These are phyloP conservation scores for Dermatophagoides farinae DNA, from an alignment of 1,140 invertebrate genomes.

Conservation along the genomic window DNA sequence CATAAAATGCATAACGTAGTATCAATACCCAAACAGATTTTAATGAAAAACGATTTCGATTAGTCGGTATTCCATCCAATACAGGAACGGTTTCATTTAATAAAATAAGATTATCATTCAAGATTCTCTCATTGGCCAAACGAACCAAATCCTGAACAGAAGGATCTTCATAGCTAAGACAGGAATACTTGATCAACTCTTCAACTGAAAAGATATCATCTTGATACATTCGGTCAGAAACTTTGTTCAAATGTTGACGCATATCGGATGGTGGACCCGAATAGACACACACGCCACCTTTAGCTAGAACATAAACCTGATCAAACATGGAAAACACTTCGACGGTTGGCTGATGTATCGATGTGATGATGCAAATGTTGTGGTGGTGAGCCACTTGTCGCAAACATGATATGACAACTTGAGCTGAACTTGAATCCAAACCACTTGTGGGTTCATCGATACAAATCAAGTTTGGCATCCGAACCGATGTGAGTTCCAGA, in stretches of 20 bases:
- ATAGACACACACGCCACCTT: neutral
- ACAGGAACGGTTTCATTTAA: neutral
- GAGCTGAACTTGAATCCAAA: constrained; percentile 24
- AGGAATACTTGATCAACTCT: neutral
- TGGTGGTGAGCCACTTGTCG: neutral
- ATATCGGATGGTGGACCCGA: neutral
- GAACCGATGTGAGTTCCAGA: constrained; percentile 75
- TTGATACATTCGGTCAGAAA: neutral
- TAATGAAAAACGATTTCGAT: neutral
- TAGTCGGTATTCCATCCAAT: neutral
- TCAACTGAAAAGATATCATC: neutral
- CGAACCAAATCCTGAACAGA: neutral
- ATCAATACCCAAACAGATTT: neutral
- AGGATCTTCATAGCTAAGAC: neutral
- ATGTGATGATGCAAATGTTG: neutral
- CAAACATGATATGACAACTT: neutral
- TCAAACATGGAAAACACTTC: constrained; percentile 7
- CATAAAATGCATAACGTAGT: neutral
- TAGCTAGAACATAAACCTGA: constrained; percentile 2
- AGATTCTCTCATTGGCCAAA: neutral
- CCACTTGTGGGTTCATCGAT: constrained; percentile 27
- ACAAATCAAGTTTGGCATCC: neutral
- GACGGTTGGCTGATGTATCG: constrained; percentile 3
- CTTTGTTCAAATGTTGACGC: neutral
- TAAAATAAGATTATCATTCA: neutral